Percentiles rank a stretch among this genome's conserved stretches.
These are phyloP conservation scores for Eolophus roseicapilla DNA, from an alignment of 2,113 vertebrate species.

Conservation along the genomic window DNA sequence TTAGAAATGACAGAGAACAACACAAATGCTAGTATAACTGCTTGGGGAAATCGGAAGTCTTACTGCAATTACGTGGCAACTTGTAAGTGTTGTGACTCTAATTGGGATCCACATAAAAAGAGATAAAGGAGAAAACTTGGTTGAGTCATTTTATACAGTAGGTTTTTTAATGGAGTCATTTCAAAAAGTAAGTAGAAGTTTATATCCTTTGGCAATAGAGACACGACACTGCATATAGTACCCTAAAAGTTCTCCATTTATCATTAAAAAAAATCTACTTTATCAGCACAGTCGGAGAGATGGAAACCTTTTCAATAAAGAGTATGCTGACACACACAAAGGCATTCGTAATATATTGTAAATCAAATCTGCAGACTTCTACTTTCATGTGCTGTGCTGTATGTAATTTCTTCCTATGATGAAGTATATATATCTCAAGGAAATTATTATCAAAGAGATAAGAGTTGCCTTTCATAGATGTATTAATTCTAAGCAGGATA, in stretches of 20 bases:
- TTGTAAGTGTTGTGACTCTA: not conserved
- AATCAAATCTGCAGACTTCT: not conserved
- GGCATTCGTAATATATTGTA: not conserved
- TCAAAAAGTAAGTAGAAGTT: not conserved
- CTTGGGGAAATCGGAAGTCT: not conserved
- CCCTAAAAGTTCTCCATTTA: not conserved
- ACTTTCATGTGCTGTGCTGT: not conserved
- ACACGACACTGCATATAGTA: not conserved
- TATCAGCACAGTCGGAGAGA: not conserved
- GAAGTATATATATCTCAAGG: not conserved
- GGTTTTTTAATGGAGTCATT: not conserved
- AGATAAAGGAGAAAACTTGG: not conserved
- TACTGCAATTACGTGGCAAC: not conserved
- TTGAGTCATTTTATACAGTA: not conserved
- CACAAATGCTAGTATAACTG: not conserved
- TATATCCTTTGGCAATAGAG: not conserved
- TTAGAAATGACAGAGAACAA: not conserved
- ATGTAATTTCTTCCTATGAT: not conserved
- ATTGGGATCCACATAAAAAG: not conserved
- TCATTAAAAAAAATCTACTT: not conserved
- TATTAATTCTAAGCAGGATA: conserved; percentile 30
- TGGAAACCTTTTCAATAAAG: not conserved
- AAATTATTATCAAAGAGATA: conserved; percentile 32
- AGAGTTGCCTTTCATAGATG: conserved; percentile 5
- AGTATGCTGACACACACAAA: not conserved